Evolutionary conservation across 2,797 vertebrate genomes (phyloP), one percentile per base, ranked within the genome.

Genomic region (Martes flavigula): DNA sequence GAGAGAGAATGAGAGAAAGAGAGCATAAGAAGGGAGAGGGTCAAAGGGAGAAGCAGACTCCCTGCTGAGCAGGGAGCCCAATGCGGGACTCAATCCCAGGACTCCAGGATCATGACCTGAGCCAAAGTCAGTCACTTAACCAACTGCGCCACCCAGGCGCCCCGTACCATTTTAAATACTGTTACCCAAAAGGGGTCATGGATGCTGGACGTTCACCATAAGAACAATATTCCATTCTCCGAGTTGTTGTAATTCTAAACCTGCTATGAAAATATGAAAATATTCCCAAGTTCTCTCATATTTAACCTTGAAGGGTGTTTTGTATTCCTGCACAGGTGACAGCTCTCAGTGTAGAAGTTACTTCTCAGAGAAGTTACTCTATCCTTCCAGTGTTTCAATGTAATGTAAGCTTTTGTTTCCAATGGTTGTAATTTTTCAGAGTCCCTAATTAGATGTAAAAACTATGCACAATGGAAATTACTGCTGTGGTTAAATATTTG

Each of bases 381-480:
- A 0, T 30, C 62, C 85, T 87, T n/a, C 9, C 62, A 66, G 7
- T 30, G 48, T 84, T 83, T 89, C 68, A 60, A 43, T 35, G 93
- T 21, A 91, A 77, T 17, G 90, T 27, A 85, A 15, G 58, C 89
- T 68, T 97, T 87, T 66, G 46, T 96, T 90, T 93, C 30, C 68
- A 25, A 12, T n/a, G 48, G 83, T 40, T 83, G 32, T 89, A 75
- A 87, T 97, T 94, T 94, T 84, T 93, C 79, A 27, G 68, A 90
- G 70, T 79, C 94, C 93, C 78, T 97, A 96, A 94, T 97, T 96
- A 90, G 96, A 97, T 83, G 87, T 95, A 86, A 90, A 87, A 97
- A 81, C 68, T 14, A 17, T 17, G 25, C 93, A 94, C 94, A 60
- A 77, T 90, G 94, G 87, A 94, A 88, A 97, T 90, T 70, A 88